Evolutionary conservation across 2,797 vertebrate species (phyloP).

Genomic region (Lepus townsendii): DNA sequence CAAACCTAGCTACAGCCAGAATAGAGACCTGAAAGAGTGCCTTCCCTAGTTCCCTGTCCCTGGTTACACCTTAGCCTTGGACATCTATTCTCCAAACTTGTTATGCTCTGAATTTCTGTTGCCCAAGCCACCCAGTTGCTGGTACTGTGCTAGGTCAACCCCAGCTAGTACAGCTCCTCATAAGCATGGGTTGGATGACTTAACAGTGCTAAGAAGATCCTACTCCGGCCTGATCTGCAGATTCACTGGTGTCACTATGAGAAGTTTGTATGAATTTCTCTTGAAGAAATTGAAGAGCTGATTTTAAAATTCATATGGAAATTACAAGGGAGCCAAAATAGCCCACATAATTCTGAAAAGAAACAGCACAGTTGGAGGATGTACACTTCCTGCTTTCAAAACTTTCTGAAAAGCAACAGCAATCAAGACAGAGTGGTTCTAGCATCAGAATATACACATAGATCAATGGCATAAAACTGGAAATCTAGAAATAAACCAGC

Average conservation of each 20-base stretch:
- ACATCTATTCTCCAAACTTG: neutral
- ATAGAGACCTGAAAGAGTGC: neutral
- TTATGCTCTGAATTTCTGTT: neutral
- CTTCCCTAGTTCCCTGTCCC: neutral
- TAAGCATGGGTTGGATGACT: neutral
- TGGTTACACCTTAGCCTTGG: neutral
- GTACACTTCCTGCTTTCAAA: neutral
- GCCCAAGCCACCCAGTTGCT: neutral
- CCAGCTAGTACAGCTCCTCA: neutral
- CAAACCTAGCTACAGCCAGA: neutral
- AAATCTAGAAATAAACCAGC: neutral
- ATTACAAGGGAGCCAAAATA: neutral
- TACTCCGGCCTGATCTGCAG: neutral
- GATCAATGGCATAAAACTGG: neutral
- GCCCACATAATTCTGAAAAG: neutral
- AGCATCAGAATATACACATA: neutral
- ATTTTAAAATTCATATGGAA: neutral
- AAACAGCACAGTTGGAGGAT: neutral
- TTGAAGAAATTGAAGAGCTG: neutral
- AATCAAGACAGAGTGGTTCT: neutral
- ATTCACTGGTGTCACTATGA: neutral
- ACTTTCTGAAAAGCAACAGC: neutral
- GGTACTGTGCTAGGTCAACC: neutral
- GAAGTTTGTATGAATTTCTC: neutral
- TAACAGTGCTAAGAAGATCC: neutral